These are phyloP conservation scores for Rhyacophila evoluta DNA, from an alignment of 2,888 invertebrate species.

Conservation along the genomic window DNA sequence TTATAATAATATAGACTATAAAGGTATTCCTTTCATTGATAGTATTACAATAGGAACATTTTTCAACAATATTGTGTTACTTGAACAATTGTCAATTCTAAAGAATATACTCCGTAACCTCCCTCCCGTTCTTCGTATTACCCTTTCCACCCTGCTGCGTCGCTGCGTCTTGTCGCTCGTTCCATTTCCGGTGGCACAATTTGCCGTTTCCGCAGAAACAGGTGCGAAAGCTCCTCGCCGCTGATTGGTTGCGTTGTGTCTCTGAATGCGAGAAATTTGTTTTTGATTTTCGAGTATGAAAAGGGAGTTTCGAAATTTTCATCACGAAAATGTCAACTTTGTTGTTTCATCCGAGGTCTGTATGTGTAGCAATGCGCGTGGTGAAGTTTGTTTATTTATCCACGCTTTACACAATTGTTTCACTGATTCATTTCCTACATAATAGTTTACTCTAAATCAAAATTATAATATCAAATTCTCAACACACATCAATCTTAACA, in stretches of 20 bases:
- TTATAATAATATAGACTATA: no score
- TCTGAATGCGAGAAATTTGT: constrained; percentile 48
- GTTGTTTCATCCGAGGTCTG: no score
- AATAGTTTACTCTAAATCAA: no score
- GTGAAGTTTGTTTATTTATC: no score
- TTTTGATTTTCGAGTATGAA: constrained; percentile 42
- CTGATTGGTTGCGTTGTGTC: constrained; percentile 53
- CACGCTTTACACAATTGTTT: no score
- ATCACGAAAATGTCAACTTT: not conserved
- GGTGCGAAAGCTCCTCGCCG: constrained; percentile 44
- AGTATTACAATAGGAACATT: not conserved
- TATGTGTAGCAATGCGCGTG: no score
- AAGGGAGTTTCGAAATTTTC: not conserved
- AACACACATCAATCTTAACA: no score
- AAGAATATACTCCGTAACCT: not conserved
- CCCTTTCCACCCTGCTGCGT: constrained; percentile 20
- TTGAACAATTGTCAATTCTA: not conserved
- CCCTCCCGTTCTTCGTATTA: not conserved
- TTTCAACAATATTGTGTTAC: not conserved
- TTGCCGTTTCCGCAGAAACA: constrained; percentile 54
- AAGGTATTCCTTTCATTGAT: no score
- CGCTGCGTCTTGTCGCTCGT: constrained; percentile 40
- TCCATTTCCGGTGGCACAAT: constrained; percentile 54
- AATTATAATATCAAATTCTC: no score
- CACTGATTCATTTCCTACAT: no score